phyloP scores from a whole-genome alignment of 1,140 invertebrate species.

The Macrotrachela quadricornifera region DNA sequence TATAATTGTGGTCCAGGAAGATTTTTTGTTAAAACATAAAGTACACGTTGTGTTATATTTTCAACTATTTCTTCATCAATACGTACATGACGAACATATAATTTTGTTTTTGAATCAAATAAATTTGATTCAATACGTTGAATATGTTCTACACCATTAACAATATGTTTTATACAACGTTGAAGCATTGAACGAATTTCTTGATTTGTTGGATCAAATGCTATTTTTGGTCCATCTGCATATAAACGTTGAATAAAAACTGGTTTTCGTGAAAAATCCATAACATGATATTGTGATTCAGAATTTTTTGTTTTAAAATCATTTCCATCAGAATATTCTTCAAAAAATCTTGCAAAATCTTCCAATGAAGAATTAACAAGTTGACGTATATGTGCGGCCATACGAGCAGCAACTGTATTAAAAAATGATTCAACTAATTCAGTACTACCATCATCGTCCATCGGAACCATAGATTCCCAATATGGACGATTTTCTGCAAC shows the following conservation, averaged over 20 bases:
- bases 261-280: not conserved
- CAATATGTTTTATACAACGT: constrained; percentile 18
- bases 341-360: constrained; percentile 48
- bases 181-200: constrained; percentile 27
- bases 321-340: constrained; percentile 38
- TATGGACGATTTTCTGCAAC: constrained; percentile 10
- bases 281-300: constrained; percentile 1
- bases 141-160: constrained; percentile 18
- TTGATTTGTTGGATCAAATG: constrained; percentile 27
- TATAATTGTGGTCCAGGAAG: constrained; percentile 40
- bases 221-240: constrained; percentile 43
- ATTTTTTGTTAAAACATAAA: constrained; percentile 39
- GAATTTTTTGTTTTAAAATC: constrained; percentile 10
- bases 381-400: constrained; percentile 52
- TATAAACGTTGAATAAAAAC: constrained; percentile 35
- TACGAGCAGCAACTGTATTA: constrained; percentile 46
- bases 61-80: constrained; percentile 24
- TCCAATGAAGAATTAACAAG: constrained; percentile 51
- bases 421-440: constrained; percentile 43
- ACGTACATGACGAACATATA: constrained; percentile 24
- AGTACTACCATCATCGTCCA: constrained; percentile 34
- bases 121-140: constrained; percentile 29
- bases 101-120: constrained; percentile 25
- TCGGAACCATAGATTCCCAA: constrained; percentile 47
- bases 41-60: constrained; percentile 30